Percentiles rank a stretch among this genome's conserved stretches.
These are phyloP conservation scores for Idaea aversata DNA, from an alignment of 2,888 invertebrate species.

Conservation along the genomic window DNA sequence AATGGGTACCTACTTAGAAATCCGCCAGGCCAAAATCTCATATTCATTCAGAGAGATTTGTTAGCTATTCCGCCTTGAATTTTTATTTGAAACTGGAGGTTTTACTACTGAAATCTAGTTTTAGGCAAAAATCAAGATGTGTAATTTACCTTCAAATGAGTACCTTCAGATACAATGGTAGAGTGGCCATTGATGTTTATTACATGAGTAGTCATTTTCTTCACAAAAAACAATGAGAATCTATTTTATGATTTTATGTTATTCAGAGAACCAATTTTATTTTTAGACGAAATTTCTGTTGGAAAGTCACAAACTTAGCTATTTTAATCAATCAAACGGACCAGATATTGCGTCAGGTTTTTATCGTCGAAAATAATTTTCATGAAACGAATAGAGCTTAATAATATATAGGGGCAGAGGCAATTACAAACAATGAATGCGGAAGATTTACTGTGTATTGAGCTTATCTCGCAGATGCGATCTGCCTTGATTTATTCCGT, in stretches of 20 bases:
- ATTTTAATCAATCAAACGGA: background rate
- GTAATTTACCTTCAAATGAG: background rate
- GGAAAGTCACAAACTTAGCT: background rate
- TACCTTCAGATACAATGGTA: background rate
- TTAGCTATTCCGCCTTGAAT: background rate
- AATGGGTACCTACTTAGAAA: background rate
- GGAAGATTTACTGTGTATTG: background rate
- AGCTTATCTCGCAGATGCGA: background rate
- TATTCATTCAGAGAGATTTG: background rate
- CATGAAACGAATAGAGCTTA: background rate
- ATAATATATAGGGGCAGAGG: background rate
- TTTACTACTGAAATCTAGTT: background rate
- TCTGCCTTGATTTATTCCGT: background rate
- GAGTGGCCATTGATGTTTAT: too few species aligned
- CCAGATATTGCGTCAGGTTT: background rate
- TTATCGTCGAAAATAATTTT: background rate
- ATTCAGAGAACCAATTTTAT: background rate
- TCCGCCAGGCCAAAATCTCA: background rate
- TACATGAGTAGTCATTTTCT: background rate
- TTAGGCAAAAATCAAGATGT: background rate
- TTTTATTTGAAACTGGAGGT: background rate
- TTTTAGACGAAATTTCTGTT: background rate
- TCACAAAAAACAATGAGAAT: background rate
- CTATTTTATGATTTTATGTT: background rate
- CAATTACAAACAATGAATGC: background rate